A percentile compares a stretch with the other conserved stretches of the same genome.
Evolutionary conservation across 2,888 invertebrate genomes (phyloP).

Genomic region (Eristalinus sepulchralis): DNA sequence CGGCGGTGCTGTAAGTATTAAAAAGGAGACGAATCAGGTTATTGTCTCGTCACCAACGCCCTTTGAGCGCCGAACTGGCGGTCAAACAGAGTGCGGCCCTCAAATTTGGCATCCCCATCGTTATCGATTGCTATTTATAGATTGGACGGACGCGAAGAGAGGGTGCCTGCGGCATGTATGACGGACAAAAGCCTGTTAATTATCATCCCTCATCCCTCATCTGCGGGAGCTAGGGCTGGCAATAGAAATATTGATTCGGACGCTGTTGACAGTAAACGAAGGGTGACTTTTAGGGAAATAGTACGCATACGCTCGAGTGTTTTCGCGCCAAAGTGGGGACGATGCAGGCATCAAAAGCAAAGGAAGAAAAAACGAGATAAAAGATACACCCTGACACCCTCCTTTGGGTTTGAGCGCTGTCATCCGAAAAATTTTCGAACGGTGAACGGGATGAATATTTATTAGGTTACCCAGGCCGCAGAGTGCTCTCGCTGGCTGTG

Average conservation of each 20-base stretch:
- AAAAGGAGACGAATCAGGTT: neutral
- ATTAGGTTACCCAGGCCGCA: constrained; percentile 13
- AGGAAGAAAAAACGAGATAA: neutral
- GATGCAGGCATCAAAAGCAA: neutral
- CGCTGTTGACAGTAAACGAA: constrained; percentile 14
- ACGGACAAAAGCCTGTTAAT: constrained; percentile 16
- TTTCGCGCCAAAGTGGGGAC: neutral
- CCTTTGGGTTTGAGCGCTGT: neutral
- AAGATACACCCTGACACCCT: neutral
- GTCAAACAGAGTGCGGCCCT: neutral
- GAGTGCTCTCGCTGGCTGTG: neutral
- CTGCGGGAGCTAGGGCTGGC: neutral
- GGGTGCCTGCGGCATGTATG: constrained; percentile 2
- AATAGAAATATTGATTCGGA: constrained; percentile 36
- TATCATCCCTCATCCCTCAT: constrained; percentile 4
- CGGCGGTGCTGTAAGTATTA: neutral
- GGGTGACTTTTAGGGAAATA: constrained; percentile 11
- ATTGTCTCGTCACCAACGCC: neutral
- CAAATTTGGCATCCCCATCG: constrained; percentile 17
- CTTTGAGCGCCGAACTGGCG: constrained; percentile 12
- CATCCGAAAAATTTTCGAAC: constrained; percentile 25
- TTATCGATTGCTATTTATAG: constrained; percentile 29
- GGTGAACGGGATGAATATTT: constrained; percentile 42
- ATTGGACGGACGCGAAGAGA: neutral
- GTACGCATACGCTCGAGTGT: constrained; percentile 20